Percentiles rank a stretch among this genome's conserved stretches.
phyloP scores from a whole-genome alignment of 2,888 invertebrate genomes.

The Diachrysia chrysitis region DNA sequence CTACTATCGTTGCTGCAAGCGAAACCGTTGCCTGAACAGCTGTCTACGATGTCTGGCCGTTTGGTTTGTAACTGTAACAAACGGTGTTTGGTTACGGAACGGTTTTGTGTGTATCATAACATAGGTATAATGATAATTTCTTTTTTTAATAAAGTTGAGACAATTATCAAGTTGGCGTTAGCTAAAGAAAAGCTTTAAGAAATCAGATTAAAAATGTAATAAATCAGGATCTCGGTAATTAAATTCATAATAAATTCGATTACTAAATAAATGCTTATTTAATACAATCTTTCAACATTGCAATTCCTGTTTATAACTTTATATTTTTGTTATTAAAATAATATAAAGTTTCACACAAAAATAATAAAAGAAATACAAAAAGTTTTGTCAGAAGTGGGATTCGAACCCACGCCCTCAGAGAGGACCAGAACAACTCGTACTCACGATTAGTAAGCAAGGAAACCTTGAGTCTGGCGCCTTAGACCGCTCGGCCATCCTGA shows the following conservation, averaged over 20 bases:
- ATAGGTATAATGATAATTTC: neutral
- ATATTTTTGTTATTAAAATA: conserved; percentile 19
- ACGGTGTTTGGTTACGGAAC: neutral
- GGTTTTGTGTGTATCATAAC: too few species aligned
- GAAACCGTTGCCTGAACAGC: conserved; percentile 75
- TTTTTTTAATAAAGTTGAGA: too few species aligned
- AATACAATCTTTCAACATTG: neutral
- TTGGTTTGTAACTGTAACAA: conserved; percentile 61
- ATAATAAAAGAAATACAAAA: conserved; percentile 39
- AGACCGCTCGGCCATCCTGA: conserved; percentile 54
- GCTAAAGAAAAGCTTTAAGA: too few species aligned
- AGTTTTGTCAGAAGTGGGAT: conserved; percentile 57
- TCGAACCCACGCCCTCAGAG: conserved; percentile 56
- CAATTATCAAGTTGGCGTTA: too few species aligned
- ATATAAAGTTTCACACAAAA: neutral
- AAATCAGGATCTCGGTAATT: too few species aligned
- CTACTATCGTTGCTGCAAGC: conserved; percentile 78
- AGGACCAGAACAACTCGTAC: conserved; percentile 54
- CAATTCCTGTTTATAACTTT: neutral
- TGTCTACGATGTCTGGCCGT: conserved; percentile 67
- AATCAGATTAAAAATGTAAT: too few species aligned
- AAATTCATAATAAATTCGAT: too few species aligned
- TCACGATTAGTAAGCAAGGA: conserved; percentile 47
- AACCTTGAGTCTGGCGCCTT: conserved; percentile 53
- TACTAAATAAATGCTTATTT: too few species aligned